These are phyloP conservation scores for Pitangus sulphuratus DNA, from an alignment of 2,797 vertebrate genomes.

Conservation along the genomic window DNA sequence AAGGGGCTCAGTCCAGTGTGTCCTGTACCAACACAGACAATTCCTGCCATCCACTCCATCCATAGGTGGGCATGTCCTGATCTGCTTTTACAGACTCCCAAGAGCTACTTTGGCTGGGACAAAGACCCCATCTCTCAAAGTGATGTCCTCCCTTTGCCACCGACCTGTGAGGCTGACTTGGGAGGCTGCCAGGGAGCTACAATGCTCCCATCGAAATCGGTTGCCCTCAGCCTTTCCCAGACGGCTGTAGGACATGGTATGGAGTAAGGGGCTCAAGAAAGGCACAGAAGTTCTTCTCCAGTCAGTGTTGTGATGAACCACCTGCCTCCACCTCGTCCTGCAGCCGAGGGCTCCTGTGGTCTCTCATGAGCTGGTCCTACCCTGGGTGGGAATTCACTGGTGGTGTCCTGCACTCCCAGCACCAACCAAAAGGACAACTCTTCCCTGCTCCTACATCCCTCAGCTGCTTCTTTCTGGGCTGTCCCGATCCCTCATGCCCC, in stretches of 20 bases:
- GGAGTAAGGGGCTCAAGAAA: neutral
- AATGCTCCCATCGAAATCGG: neutral
- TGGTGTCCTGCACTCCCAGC: neutral
- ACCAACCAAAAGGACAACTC: neutral
- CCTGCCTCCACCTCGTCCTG: neutral
- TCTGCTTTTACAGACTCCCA: neutral
- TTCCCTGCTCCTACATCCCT: neutral
- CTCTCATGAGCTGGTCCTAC: neutral
- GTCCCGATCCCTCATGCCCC: neutral
- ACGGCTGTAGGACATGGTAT: neutral
- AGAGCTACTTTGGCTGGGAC: neutral
- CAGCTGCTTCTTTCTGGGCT: neutral
- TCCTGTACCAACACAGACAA: neutral
- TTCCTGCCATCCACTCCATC: neutral
- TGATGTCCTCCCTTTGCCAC: neutral
- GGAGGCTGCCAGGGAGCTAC: neutral
- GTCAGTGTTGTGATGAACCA: neutral
- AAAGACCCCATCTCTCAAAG: neutral
- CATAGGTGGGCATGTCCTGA: rapidly evolving
- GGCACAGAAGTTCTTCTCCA: neutral
- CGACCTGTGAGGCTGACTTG: neutral
- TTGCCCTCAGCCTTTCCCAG: neutral
- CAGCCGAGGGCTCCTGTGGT: neutral
- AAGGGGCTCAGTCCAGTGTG: rapidly evolving
- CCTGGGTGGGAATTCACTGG: neutral